Base-by-base conservation (phyloP, 2,113 vertebrate genomes). In the Alaudala cheleensis region DNA sequence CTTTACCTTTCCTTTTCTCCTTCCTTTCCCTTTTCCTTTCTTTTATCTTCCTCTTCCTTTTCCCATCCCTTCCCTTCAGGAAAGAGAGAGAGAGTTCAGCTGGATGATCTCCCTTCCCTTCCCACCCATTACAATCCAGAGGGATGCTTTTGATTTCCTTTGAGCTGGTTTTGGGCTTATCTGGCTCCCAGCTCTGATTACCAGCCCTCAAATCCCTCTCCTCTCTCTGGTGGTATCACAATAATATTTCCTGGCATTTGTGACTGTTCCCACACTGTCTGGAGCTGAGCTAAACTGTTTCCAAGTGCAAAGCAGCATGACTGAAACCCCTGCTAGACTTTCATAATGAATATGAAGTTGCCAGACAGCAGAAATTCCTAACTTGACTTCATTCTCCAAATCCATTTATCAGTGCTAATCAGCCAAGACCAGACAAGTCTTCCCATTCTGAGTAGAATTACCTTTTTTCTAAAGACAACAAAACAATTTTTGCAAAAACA, bases 251-350 rank as follows among this genome's bases (percentile, higher is more conserved):
- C 50, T 85, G 53, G 60, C 61, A 49, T 62, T 79, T 81, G 44
- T 72, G 70, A 33, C 70, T 66, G 42, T 61, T 66, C 33, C 54
- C 50, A 70, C 70, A 61, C 29, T 56, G 53, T 74, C 73, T 95
- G 0, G 0, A 87, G 33, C 39, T 29, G 69, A 90, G 50, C 45
- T 61, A 95, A 93, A 85, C 66, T 23, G 40, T 61, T 85, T 77
- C 91, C 87, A 90, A 90, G 73, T 62, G 78, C 74, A 85, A 79
- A 93, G 58, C 62, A 79, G 78, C 84, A 88, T 50, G 58, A 91
- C 64, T 66, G 60, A 84, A 92, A 87, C 44, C 77, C 65, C 84
- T 92, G 70, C 61, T 92, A 64, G 61, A 49, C 18, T 90, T 82
- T 50, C 78, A 70, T 88, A 45, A 90, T 54, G 81, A 89, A 91